Percentiles rank a stretch among this genome's conserved stretches.
Conservation (phyloP, 1,140 invertebrate genomes). For the Aethina tumida region DNA sequence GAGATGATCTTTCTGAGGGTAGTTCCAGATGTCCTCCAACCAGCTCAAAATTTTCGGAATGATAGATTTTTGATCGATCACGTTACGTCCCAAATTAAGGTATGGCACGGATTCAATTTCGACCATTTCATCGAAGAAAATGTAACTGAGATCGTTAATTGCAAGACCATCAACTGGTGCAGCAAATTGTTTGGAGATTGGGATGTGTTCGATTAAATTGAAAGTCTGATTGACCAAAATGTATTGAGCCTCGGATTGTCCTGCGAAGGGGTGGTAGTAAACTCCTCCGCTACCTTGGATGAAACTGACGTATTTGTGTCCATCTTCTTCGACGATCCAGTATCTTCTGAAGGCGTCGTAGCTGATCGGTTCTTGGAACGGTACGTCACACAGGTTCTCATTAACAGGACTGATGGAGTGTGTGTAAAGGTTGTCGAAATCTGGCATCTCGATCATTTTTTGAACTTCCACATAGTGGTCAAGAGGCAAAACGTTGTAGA, state of each 20-base stretch:
- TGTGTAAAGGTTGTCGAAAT: slow-evolving; percentile 12
- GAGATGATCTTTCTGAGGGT: too few relatives aligned
- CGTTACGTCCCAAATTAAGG: too few relatives aligned
- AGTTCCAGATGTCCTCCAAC: too few relatives aligned
- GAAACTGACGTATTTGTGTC: slow-evolving; percentile 11
- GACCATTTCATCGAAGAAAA: too few relatives aligned
- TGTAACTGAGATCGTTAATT: too few relatives aligned
- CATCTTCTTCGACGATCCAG: slow-evolving; percentile 15
- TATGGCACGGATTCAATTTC: too few relatives aligned
- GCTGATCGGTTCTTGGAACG: slow-evolving; percentile 14
- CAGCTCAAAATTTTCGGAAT: too few relatives aligned
- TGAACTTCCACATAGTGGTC: slow-evolving; percentile 15
- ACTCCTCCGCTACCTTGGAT: slow-evolving; percentile 23
- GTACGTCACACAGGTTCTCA: slow-evolving; percentile 10
- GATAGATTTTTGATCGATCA: too few relatives aligned
- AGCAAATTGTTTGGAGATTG: slow-evolving; percentile 3
- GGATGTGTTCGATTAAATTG: slow-evolving; percentile 20
- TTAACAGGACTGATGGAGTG: slow-evolving; percentile 8
- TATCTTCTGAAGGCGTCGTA: slow-evolving; percentile 16
- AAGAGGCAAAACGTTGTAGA: slow-evolving; percentile 18
- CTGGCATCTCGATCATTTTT: slow-evolving; percentile 18
- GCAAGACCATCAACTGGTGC: too few relatives aligned
- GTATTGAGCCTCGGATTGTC: slow-evolving; percentile 33
- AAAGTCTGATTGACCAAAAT: slow-evolving; percentile 37
- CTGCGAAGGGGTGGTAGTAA: slow-evolving; percentile 35